Percentiles rank a stretch among this genome's conserved stretches.
These are phyloP conservation scores for Peromyscus polionotus DNA, from an alignment of 2,113 vertebrate species.

Conservation along the genomic window DNA sequence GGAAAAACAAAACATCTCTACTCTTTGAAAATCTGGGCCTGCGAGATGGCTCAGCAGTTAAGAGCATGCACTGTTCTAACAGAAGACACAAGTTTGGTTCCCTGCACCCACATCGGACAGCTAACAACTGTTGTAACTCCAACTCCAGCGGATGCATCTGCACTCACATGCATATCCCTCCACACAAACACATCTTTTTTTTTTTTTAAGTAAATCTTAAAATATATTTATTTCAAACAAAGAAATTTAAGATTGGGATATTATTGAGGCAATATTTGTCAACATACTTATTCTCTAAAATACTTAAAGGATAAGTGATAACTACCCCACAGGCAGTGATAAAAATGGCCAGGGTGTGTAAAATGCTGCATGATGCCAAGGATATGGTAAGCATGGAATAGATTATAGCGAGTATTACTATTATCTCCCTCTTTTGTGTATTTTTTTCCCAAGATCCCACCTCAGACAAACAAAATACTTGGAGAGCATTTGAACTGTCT, in stretches of 20 bases:
- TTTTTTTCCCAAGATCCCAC: not conserved
- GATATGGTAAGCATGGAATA: not conserved
- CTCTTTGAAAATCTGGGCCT: not conserved
- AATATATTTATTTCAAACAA: not conserved
- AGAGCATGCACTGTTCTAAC: not conserved
- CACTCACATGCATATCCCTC: fast-evolving
- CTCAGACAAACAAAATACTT: not conserved
- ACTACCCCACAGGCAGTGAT: not conserved
- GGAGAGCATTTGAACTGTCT: not conserved
- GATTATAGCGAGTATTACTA: not conserved
- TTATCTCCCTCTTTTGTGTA: too few relatives aligned
- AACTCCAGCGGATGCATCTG: too few relatives aligned
- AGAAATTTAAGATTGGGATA: conserved; percentile 26
- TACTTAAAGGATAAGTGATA: not conserved
- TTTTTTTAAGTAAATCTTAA: not conserved
- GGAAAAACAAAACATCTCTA: not conserved
- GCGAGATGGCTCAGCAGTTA: not conserved
- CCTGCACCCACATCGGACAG: not conserved
- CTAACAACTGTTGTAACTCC: not conserved
- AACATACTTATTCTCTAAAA: conserved; percentile 39
- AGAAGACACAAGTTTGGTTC: not conserved
- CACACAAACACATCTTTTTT: not conserved
- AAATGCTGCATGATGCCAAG: not conserved
- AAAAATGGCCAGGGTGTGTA: not conserved
- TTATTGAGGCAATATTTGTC: not conserved